phyloP scores from a whole-genome alignment of 2,888 invertebrate species.

The Pristionchus maxplancki region DNA sequence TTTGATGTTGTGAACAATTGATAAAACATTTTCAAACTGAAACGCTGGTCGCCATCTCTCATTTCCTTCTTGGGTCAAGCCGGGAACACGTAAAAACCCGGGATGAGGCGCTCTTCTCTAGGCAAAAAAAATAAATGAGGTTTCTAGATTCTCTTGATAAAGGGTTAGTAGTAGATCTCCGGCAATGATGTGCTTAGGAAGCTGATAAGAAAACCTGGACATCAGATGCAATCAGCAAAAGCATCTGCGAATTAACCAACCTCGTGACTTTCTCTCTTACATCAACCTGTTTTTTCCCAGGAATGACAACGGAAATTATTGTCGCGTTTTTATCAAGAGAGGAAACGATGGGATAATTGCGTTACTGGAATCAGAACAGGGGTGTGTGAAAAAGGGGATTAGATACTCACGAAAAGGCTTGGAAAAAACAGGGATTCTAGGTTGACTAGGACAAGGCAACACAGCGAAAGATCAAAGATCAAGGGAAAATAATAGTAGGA shows the following conservation, averaged over 20 bases:
- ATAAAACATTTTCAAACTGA: too few species aligned
- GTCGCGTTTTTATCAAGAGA: neutral
- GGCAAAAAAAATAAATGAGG: too few species aligned
- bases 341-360: neutral
- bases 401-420: neutral
- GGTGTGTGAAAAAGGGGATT: neutral
- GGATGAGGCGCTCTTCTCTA: too few species aligned
- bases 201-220: too few species aligned
- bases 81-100: too few species aligned
- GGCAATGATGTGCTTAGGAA: too few species aligned
- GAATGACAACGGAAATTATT: neutral
- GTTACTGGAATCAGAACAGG: neutral
- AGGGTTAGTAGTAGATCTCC: too few species aligned
- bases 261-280: neutral
- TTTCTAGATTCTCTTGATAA: too few species aligned
- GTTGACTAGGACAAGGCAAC: neutral
- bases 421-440: neutral
- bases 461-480: constrained; percentile 4
- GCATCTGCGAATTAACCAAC: neutral
- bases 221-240: neutral
- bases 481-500: neutral
- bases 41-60: too few species aligned
- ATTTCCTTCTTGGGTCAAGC: too few species aligned
- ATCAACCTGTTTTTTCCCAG: neutral
- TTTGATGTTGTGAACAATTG: too few species aligned